A percentile compares a stretch with the other conserved stretches of the same genome.
These are phyloP conservation scores for Habroteleia sp. DNA, from an alignment of 2,888 invertebrate genomes.

Conservation along the genomic window DNA sequence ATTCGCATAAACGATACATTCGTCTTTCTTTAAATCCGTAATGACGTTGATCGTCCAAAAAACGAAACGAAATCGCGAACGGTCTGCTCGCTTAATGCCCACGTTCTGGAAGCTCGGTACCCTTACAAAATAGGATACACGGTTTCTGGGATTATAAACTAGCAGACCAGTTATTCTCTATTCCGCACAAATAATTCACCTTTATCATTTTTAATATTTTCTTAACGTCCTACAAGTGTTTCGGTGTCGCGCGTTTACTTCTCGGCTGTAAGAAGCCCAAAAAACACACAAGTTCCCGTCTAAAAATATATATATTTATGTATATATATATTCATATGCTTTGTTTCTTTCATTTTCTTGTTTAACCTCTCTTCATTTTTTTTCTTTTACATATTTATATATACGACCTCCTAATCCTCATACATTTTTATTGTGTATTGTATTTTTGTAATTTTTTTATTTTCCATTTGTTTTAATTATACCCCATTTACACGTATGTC, in stretches of 20 bases:
- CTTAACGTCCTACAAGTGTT: conserved; percentile 50
- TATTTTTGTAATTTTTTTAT: conserved; percentile 55
- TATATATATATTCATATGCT: conserved; percentile 58
- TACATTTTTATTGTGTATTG: conserved; percentile 58
- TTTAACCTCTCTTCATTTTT: too few relatives aligned
- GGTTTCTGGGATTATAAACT: conserved; percentile 49
- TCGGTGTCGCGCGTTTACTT: conserved; percentile 52
- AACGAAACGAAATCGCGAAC: conserved; percentile 68
- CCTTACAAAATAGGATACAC: conserved; percentile 43
- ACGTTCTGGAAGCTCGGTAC: conserved; percentile 64
- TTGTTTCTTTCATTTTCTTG: conserved; percentile 51
- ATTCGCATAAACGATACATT: conserved; percentile 25
- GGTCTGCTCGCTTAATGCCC: conserved; percentile 64
- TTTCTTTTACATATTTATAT: conserved; percentile 63
- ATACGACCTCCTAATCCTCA: conserved; percentile 63
- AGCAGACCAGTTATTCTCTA: conserved; percentile 52
- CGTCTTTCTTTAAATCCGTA: conserved; percentile 52
- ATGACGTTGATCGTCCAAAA: conserved; percentile 62
- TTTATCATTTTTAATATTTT: conserved; percentile 16
- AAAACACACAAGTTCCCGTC: conserved; percentile 72
- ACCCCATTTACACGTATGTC: conserved; percentile 66
- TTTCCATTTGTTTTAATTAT: conserved; percentile 55
- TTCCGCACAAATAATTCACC: conserved; percentile 20
- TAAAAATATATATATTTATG: conserved; percentile 73
- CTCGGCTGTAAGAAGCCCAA: conserved; percentile 65